Evolutionary conservation across 2,113 vertebrate genomes (phyloP).

Genomic region (Craseonycteris thonglongyai): DNA sequence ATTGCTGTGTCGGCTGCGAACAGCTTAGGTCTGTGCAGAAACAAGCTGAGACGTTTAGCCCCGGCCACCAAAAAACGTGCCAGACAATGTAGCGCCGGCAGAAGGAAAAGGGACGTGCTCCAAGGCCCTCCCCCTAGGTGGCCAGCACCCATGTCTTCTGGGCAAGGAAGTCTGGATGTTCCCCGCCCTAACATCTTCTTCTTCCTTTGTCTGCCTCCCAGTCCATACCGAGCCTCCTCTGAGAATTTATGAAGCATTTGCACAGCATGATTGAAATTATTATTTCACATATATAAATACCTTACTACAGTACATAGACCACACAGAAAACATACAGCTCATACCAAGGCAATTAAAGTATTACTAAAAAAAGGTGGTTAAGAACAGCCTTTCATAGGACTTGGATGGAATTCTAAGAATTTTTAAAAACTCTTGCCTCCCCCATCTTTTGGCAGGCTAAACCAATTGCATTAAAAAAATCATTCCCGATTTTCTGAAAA

Average conservation of each 20-base stretch:
- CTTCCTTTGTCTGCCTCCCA: neutral
- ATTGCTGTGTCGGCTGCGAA: neutral
- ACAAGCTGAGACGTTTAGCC: neutral
- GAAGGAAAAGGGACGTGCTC: neutral
- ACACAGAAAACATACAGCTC: constrained; percentile 23
- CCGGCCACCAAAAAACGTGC: neutral
- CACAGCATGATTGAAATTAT: constrained; percentile 15
- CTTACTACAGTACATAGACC: neutral
- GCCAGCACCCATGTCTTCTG: neutral
- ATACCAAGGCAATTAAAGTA: neutral
- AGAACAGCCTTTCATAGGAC: constrained; percentile 7
- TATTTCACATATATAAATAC: constrained; percentile 36
- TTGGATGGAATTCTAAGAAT: constrained; percentile 28
- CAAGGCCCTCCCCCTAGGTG: neutral
- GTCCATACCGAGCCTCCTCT: neutral
- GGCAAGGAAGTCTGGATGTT: neutral
- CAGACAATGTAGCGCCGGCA: neutral
- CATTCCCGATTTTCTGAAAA: constrained; percentile 28
- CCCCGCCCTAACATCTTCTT: neutral
- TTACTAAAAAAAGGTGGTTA: neutral
- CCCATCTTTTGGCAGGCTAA: neutral
- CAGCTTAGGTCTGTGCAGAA: neutral
- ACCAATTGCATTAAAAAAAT: neutral
- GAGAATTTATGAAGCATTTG: constrained; percentile 47
- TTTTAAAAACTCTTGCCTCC: neutral